Evolutionary conservation across 2,113 vertebrate species (phyloP).

Genomic region (Carollia perspicillata): DNA sequence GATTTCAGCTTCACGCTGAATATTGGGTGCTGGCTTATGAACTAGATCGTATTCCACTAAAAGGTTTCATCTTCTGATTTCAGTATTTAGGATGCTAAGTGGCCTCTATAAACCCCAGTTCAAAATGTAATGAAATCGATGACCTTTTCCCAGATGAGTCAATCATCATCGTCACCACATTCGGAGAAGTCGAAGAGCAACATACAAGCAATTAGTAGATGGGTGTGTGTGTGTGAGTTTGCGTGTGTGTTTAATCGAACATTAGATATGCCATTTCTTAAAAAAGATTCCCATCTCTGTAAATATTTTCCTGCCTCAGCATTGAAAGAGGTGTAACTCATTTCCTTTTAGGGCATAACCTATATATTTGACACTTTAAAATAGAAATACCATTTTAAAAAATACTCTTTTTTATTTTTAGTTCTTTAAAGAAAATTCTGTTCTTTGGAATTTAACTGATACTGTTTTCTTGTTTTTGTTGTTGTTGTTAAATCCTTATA

Average conservation of each 20-base stretch:
- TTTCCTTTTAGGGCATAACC: background rate
- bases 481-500: background rate
- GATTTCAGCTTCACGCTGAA: background rate
- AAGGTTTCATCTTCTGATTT: background rate
- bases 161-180: background rate
- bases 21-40: background rate
- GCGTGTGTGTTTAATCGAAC: background rate
- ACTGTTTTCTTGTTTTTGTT: background rate
- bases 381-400: background rate
- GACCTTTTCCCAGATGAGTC: background rate
- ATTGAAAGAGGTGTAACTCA: background rate
- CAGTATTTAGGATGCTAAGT: background rate
- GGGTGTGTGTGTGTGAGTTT: background rate
- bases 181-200: background rate
- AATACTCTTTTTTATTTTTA: background rate
- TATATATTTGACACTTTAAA: background rate
- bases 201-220: background rate
- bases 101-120: background rate
- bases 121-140: background rate
- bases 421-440: background rate
- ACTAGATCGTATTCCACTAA: background rate
- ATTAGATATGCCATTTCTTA: background rate
- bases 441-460: background rate
- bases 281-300: background rate
- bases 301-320: background rate